Evolutionary conservation across 1,140 invertebrate species (phyloP), one percentile per base, ranked within the genome.

Genomic region (Drosophila subpulchrella): DNA sequence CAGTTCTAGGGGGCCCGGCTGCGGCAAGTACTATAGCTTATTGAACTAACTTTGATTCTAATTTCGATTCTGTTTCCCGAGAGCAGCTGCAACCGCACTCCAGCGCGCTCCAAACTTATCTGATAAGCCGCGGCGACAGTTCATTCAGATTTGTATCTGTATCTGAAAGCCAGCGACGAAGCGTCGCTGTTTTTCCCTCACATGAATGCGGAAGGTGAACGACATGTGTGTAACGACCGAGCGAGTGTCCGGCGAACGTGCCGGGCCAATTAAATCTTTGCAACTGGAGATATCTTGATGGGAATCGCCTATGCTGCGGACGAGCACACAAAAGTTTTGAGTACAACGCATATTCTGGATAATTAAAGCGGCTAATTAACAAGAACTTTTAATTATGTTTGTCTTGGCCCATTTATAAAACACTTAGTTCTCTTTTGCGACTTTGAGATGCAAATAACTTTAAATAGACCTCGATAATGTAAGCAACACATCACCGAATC

Each of bases 141-240:
- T 74, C 80, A 80, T 89, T 89, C 77, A 89, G 84, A 89, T 89
- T 89, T 83, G 61, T 89, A 89, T 88, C 84, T 76, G 47, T 65
- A 73, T 60, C 50, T 62, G 27, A 70, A 75, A 77, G 59, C 58
- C 54, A 78, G 55, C 75, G 36, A 67, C 75, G 66, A 76, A 74
- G 68, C 75, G 53, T 50, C 62, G 74, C 74, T 30, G 50, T 51
- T 47, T 66, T 72, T 66, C 70, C 78, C 65, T 42, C 67, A 58
- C 67, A 70, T 71, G 67, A 70, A 39, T 27, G 53, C 27, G 39
- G 36, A 71, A 71, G 53, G 67, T 71, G 55, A 54, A 30, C 67
- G 67, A 70, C 67, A 71, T 71, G 36, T 24, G 47, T 55, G 62
- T 67, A 67, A 34, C 27, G 41, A 57, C 51, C 32, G 32, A 20